Evolutionary conservation across 2,113 vertebrate species (phyloP), one percentile per base, ranked within the genome.

Genomic region (Sylvia atricapilla): DNA sequence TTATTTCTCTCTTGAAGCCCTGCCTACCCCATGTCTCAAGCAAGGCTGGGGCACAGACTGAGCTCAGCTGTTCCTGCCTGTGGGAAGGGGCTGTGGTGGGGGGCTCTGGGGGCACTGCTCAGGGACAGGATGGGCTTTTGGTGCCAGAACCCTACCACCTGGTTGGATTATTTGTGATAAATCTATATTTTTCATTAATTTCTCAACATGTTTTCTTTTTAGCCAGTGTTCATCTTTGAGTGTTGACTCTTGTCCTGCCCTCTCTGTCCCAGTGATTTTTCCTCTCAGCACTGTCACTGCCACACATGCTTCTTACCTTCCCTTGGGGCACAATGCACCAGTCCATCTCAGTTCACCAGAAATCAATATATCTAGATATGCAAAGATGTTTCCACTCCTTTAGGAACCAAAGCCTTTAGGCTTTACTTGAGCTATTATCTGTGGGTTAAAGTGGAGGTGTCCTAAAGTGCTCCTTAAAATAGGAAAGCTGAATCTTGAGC

Each of bases 61-160:
- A 43, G 23, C 35, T 24, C 2, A 0, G 7, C 49, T 60, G 6
- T 6, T 28, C 5, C 9, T 27, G 25, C 19, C 21, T 0, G 0
- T 3, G n/a, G 44, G 10, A 11, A 64, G 37, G 39, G 55, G 12
- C 9, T 39, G 13, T 27, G 41, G 1, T 7, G 22, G 7, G 7
- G 10, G 22, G 4, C 5, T 5, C 59, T 73, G 64, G 13, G 15
- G 49, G 23, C 31, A 3, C n/a, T 79, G 35, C 49, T 62, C 31
- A 37, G 56, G 35, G 60, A 49, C 27, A 18, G 44, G 24, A 13
- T 11, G 11, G 10, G 33, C 22, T 62, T 47, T 58, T 49, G 43
- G 13, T 92, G 55, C 59, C 30, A 43, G 49, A 84, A 9, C 10
- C 10, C 41, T 59, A 30, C 9, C 2, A 11, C 5, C 35, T 35